phyloP scores from a whole-genome alignment of 2,797 vertebrate species.

The Thamnophis elegans region DNA sequence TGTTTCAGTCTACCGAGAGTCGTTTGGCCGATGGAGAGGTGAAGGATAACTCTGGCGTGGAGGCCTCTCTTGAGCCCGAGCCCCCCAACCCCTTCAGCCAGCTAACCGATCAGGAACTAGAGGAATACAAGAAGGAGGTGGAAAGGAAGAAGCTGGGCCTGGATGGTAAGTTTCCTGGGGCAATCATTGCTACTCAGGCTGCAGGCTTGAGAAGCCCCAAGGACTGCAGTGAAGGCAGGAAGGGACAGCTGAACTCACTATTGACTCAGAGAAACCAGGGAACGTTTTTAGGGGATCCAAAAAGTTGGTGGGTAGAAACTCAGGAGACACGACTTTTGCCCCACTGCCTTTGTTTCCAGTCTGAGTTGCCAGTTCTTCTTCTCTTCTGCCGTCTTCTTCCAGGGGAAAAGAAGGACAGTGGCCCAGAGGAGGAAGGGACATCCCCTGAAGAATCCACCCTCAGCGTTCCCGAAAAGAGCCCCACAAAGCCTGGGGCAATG shows the following conservation, averaged over 20 bases:
- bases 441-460: slow-evolving; percentile 59
- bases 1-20: slow-evolving; percentile 83
- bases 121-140: slow-evolving; percentile 94
- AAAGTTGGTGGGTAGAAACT: neutral
- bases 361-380: neutral
- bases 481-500: slow-evolving; percentile 70
- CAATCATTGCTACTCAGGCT: neutral
- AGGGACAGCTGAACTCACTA: too few species aligned
- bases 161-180: slow-evolving; percentile 73
- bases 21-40: slow-evolving; percentile 62
- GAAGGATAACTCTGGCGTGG: slow-evolving; percentile 60
- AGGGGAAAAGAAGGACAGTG: slow-evolving; percentile 78
- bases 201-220: neutral
- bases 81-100: slow-evolving; percentile 94
- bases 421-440: slow-evolving; percentile 66
- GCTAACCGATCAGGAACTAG: slow-evolving; percentile 93
- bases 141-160: slow-evolving; percentile 85
- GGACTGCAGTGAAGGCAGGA: neutral
- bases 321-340: too few species aligned
- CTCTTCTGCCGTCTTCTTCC: neutral
- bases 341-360: neutral
- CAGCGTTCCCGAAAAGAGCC: slow-evolving; percentile 74
- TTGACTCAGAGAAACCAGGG: neutral
- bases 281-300: too few species aligned
- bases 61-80: slow-evolving; percentile 78